Evolutionary conservation across 1,140 invertebrate genomes (phyloP).

Genomic region (Hesperophylax magnus): DNA sequence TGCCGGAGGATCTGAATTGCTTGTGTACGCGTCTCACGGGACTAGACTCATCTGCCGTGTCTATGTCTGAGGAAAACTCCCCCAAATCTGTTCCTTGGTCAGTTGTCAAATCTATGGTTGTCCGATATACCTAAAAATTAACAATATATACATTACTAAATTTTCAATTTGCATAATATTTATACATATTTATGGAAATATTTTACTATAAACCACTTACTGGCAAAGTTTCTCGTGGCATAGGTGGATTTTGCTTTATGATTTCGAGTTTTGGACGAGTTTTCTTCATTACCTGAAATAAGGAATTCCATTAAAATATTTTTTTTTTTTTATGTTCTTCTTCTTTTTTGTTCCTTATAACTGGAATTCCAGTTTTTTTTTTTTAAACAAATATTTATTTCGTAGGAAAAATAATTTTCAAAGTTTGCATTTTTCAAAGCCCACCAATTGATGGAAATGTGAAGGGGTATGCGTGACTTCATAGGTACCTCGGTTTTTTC

Average conservation of each 20-base stretch:
- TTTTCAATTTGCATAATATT: not conserved
- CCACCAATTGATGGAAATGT: no score
- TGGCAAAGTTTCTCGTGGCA: slow-evolving; percentile 52
- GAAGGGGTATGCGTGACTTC: no score
- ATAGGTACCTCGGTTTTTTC: no score
- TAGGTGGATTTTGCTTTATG: slow-evolving; percentile 56
- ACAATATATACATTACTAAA: not conserved
- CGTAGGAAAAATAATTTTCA: no score
- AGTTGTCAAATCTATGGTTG: slow-evolving; percentile 69
- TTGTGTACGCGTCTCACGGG: slow-evolving; percentile 66
- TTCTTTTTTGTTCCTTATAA: no score
- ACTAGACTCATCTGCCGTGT: slow-evolving; percentile 66
- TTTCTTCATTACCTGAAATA: slow-evolving; percentile 63
- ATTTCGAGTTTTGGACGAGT: slow-evolving; percentile 64
- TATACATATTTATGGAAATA: not conserved
- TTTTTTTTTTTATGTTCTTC: no score
- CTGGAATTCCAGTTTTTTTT: no score
- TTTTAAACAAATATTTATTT: no score
- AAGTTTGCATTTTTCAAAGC: no score
- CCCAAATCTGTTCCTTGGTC: slow-evolving; percentile 64
- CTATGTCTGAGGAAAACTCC: slow-evolving; percentile 64
- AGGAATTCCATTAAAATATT: no score
- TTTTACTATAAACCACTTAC: slow-evolving; percentile 37
- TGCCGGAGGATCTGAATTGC: slow-evolving; percentile 62
- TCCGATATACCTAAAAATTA: slow-evolving; percentile 65